Evolutionary conservation across 2,888 invertebrate genomes (phyloP), one percentile per base, ranked within the genome.

Genomic region (Chaetoderma sp.): DNA sequence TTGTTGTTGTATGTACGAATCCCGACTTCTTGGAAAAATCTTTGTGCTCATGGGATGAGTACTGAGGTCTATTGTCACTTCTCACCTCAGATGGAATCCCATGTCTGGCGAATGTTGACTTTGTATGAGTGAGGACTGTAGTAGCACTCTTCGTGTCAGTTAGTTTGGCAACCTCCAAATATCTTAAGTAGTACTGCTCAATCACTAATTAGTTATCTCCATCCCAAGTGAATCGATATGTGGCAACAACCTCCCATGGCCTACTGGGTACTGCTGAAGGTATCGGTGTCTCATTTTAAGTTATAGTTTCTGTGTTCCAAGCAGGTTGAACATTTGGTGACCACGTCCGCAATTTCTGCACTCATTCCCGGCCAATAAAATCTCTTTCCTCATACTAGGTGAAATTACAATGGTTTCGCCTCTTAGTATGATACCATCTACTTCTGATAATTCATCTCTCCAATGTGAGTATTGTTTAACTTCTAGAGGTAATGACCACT

Each of bases 281-380:
- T 42, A 50, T 18, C 23, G 70, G 10, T 10, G 68, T 66, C 42
- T 72, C 68, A 18, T 57, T 63, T 4, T 4, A n/a, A 18, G 32
- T 71, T 62, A 4, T 49, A 30, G 23, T 67, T 58, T 25, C 67
- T 57, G 21, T 42, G 13, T 32, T 67, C 64, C 18, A 60, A 16
- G 55, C 68, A 71, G 1, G 60, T 47, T 1, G 8, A 23, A 60
- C 72, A 70, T 1, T 60, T 45, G 1, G 60, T 54, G 8, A 74
- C 64, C 8, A 69, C 30, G 4, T 71, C 45, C 3, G 54, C 57
- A 21, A 75, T 70, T 16, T 71, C 65, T 10, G 28, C 8, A 10
- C 60, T 59, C 16, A 74, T 67, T 2, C 55, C 33, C 6, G 70
- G 73, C 70, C 74, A 73, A 68, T 70, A 73, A 44, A 73, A 65